Conservation (phyloP, 1,140 invertebrate species). For the Drosophila novamexicana region DNA sequence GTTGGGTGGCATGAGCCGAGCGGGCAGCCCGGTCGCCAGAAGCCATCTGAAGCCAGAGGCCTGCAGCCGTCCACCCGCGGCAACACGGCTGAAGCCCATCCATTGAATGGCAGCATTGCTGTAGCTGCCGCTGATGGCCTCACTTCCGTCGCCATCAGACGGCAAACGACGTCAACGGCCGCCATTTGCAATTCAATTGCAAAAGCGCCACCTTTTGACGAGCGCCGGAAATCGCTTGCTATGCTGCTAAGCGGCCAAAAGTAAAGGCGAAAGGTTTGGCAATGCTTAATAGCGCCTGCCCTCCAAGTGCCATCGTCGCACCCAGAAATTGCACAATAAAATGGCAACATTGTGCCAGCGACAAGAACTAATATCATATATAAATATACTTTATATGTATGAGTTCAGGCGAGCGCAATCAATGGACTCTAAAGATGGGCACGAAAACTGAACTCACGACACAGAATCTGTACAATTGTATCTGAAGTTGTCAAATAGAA, state of each 20-base stretch:
- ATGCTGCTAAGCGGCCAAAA: conserved; percentile 60
- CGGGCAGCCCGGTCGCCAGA: neutral
- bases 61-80: conserved; percentile 17
- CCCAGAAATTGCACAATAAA: conserved; percentile 73
- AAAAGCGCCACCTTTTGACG: conserved; percentile 75
- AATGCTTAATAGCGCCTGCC: conserved; percentile 43
- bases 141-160: conserved; percentile 63
- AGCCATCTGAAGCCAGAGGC: conserved; percentile 10
- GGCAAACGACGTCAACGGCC: conserved; percentile 58
- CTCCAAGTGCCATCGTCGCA: conserved; percentile 41
- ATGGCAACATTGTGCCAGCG: conserved; percentile 65
- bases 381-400: conserved; percentile 48
- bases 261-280: conserved; percentile 47
- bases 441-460: neutral
- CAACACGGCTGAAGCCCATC: conserved; percentile 25
- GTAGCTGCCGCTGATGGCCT: conserved; percentile 64
- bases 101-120: conserved; percentile 57
- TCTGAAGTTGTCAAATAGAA: neutral
- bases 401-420: neutral
- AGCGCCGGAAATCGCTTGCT: conserved; percentile 78
- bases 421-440: neutral
- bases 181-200: conserved; percentile 81
- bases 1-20: neutral
- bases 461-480: neutral
- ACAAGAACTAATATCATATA: conserved; percentile 62